These are phyloP conservation scores for Enteromius fasciolatus DNA, from an alignment of 2,797 vertebrate species.

Conservation along the genomic window DNA sequence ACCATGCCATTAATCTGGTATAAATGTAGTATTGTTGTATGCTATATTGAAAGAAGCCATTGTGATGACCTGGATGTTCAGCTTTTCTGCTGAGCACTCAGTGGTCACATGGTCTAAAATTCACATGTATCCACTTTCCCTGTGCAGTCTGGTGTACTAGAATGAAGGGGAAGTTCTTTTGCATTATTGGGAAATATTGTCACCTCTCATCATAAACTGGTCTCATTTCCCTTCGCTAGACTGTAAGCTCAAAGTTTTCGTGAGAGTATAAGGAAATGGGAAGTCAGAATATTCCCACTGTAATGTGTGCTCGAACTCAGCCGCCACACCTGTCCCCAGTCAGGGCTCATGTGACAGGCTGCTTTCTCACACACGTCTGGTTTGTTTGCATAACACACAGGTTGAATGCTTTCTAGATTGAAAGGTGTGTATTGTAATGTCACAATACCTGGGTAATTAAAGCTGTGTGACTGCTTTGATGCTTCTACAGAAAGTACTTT, in stretches of 20 bases:
- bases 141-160: background rate
- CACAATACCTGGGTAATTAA: background rate
- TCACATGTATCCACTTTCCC: background rate
- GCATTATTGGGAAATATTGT: background rate
- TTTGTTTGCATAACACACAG: constrained; percentile 15
- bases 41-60: background rate
- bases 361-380: background rate
- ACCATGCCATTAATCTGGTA: background rate
- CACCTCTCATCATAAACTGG: background rate
- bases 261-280: background rate
- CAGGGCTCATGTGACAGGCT: constrained; percentile 20
- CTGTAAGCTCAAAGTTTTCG: background rate
- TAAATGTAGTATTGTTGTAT: background rate
- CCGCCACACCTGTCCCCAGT: constrained; percentile 36
- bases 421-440: background rate
- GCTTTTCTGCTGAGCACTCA: constrained; percentile 9
- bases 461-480: background rate
- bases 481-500: background rate
- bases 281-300: background rate
- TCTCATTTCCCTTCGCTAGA: background rate
- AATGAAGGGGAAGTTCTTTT: background rate
- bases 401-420: background rate
- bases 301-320: background rate
- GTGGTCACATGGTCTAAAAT: constrained; percentile 23
- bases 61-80: constrained; percentile 9